These are phyloP conservation scores for Salvator merianae DNA, from an alignment of 2,113 vertebrate genomes.

Conservation along the genomic window DNA sequence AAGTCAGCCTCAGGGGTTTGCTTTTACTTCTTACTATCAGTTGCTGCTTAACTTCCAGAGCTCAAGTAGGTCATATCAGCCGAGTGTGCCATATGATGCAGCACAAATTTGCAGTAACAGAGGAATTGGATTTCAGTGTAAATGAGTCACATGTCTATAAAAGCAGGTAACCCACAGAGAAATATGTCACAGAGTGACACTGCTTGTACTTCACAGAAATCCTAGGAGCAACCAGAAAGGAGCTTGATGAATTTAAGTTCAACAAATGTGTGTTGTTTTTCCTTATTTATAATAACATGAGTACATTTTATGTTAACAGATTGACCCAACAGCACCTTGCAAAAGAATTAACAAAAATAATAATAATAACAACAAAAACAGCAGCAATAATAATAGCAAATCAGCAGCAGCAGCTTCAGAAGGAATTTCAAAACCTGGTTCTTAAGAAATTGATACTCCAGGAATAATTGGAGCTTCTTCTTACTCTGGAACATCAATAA, in stretches of 20 bases:
- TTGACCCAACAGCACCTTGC: neutral
- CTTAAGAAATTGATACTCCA: too few species aligned
- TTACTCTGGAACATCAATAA: too few species aligned
- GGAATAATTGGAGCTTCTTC: too few species aligned
- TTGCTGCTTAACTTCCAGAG: neutral
- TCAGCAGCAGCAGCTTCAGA: too few species aligned
- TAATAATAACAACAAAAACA: too few species aligned
- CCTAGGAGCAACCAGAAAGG: too few species aligned
- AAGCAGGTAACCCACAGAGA: neutral
- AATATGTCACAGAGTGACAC: neutral
- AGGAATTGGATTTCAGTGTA: neutral
- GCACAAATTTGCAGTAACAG: neutral
- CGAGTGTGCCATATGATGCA: neutral
- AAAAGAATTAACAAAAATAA: too few species aligned
- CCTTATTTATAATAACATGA: neutral
- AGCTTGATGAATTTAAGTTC: neutral
- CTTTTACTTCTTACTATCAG: neutral
- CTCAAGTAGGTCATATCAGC: neutral
- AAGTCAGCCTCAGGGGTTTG: neutral
- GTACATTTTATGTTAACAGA: neutral
- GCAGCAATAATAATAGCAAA: too few species aligned
- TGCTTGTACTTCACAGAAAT: neutral
- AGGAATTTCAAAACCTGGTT: too few species aligned
- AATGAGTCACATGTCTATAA: neutral
- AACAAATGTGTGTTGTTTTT: fast-evolving